phyloP scores from a whole-genome alignment of 2,888 invertebrate species.

The Papilio gigon region DNA sequence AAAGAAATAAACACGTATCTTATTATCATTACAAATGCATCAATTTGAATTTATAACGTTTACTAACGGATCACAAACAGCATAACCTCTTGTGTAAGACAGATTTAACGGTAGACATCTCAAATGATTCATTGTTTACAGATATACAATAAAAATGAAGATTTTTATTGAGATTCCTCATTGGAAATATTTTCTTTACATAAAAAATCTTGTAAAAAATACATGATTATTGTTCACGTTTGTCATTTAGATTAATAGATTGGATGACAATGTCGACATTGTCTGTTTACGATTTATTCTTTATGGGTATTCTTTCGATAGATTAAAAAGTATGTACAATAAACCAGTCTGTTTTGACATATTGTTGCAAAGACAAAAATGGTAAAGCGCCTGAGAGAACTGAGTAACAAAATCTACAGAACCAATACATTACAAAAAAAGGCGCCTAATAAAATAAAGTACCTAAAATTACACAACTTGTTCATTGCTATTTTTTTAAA shows the following conservation, averaged over 20 bases:
- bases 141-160: background rate
- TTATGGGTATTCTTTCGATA: background rate
- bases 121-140: background rate
- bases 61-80: conserved; percentile 23
- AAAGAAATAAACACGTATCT: too few relatives aligned
- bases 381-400: background rate
- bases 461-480: background rate
- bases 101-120: background rate
- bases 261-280: background rate
- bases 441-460: background rate
- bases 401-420: background rate
- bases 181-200: background rate
- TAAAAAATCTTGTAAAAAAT: background rate
- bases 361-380: background rate
- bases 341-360: background rate
- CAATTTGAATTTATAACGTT: too few relatives aligned
- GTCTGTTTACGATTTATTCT: background rate
- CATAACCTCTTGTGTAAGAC: background rate
- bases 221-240: background rate
- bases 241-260: too few relatives aligned
- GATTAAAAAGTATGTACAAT: background rate
- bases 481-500: background rate
- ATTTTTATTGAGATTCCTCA: background rate
- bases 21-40: too few relatives aligned
- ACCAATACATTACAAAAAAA: background rate